Base-by-base conservation (phyloP, 2,797 vertebrate species). In the Euthynnus affinis region DNA sequence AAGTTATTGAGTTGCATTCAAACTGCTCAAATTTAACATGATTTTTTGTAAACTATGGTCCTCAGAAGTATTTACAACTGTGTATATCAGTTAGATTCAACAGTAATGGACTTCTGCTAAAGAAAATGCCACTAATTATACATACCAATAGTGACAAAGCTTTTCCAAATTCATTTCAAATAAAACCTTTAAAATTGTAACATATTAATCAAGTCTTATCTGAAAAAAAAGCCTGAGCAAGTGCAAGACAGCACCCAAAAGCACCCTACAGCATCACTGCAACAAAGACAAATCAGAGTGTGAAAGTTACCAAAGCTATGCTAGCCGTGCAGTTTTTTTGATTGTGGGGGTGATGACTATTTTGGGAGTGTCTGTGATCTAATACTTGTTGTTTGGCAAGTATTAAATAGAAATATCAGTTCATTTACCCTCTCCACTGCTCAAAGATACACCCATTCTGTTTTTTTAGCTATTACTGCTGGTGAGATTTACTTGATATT, bases 401-500 rank as follows among this genome's bases (percentile, higher is more conserved):
- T 40, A 58, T 44, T 27, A 32, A 13, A 8, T 42, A 1, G 9
- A 74, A 46, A 58, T 59, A 56, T 66, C 18, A 55, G 13, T 58
- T 48, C 15, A 20, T 29, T 20, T 32, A 23, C 34, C 34, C 9
- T 60, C 67, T 29, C 3, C 3, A 17, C 9, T 9, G 5, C 55
- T 71, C 23, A 40, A 57, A 22, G 69, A 37, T 17, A 59, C 8
- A 7, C 10, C 6, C 7, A 1, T 58, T 62, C 25, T 3, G 20
- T 53, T 64, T 66, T 34, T 40, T 65, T 27, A 44, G 34, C n/a
- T 68, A 6, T 66, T 59, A 37, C 14, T 82, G 40, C 58, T 57
- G 55, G 25, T 75, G 44, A 78, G 0, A 77, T 77, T 65, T 53
- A 74, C 32, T 66, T 76, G 59, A 80, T 75, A 69, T 77, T 72